phyloP scores from a whole-genome alignment of 2,113 vertebrate genomes.

The Sylvilagus bachmani region DNA sequence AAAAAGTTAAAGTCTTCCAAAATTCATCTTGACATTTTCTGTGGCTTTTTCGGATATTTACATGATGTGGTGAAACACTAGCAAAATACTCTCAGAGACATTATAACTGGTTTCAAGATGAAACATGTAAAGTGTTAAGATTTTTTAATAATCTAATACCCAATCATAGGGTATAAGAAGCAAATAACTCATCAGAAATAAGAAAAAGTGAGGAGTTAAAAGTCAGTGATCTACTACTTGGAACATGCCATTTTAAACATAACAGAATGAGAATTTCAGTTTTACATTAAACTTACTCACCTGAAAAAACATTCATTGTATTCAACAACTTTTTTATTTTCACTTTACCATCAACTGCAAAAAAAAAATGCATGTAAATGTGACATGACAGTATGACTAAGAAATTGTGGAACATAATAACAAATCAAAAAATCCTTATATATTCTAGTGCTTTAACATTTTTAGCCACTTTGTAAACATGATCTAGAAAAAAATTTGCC shows the following conservation, averaged over 20 bases:
- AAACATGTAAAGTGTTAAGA: background rate
- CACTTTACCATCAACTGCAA: slow-evolving; percentile 25
- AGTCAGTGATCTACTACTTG: background rate
- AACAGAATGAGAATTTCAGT: background rate
- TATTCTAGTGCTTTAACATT: background rate
- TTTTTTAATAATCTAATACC: background rate
- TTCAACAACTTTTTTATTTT: background rate
- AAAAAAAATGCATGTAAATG: background rate
- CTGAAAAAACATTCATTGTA: background rate
- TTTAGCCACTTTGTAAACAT: background rate
- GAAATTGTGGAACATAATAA: background rate
- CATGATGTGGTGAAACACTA: background rate
- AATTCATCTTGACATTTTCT: background rate
- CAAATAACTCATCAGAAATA: background rate
- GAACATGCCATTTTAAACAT: background rate
- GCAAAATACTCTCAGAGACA: background rate
- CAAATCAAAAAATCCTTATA: background rate
- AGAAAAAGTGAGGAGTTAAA: background rate
- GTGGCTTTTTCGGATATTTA: background rate
- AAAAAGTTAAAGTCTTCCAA: background rate
- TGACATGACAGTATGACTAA: background rate
- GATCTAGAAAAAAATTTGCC: background rate
- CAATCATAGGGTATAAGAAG: background rate
- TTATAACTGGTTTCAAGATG: background rate
- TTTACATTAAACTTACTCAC: background rate